These are phyloP conservation scores for Fistularia tabacaria DNA, from an alignment of 2,797 vertebrate species.

Conservation along the genomic window DNA sequence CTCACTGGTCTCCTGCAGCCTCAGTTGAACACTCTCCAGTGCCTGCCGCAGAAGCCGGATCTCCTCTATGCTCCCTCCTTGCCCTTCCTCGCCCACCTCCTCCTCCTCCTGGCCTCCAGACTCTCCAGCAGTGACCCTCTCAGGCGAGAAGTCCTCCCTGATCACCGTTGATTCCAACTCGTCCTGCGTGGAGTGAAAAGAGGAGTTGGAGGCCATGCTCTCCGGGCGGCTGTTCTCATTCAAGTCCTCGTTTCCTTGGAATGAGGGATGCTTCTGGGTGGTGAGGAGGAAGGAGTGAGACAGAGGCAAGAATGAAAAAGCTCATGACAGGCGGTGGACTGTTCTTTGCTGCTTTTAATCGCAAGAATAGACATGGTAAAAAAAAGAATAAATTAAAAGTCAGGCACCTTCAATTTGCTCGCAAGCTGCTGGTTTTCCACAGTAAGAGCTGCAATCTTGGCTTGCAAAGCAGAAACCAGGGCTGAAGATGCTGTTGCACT, in stretches of 20 bases:
- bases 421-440: slow-evolving; percentile 90
- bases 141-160: slow-evolving; percentile 39
- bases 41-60: slow-evolving; percentile 74
- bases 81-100: slow-evolving; percentile 27
- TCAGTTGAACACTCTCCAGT: slow-evolving; percentile 76
- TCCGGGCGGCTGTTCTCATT: slow-evolving; percentile 71
- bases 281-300: not conserved
- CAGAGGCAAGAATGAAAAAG: not conserved
- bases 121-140: too few species aligned
- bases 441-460: slow-evolving; percentile 86
- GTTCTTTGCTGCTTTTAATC: not conserved
- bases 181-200: slow-evolving; percentile 79
- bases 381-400: slow-evolving; percentile 1
- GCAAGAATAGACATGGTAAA: not conserved
- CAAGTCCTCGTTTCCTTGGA: slow-evolving; percentile 62
- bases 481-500: slow-evolving; percentile 74
- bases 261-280: slow-evolving; percentile 64
- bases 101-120: slow-evolving; percentile 19
- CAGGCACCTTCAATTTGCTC: slow-evolving; percentile 84
- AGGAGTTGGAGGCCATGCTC: slow-evolving; percentile 77
- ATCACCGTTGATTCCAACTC: slow-evolving; percentile 72
- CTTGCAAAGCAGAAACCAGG: slow-evolving; percentile 83
- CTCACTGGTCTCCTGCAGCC: slow-evolving; percentile 78
- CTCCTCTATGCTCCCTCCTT: slow-evolving; percentile 65
- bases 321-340: too few species aligned